These are phyloP conservation scores for Uria aalge DNA, from an alignment of 2,113 vertebrate species.

Conservation along the genomic window DNA sequence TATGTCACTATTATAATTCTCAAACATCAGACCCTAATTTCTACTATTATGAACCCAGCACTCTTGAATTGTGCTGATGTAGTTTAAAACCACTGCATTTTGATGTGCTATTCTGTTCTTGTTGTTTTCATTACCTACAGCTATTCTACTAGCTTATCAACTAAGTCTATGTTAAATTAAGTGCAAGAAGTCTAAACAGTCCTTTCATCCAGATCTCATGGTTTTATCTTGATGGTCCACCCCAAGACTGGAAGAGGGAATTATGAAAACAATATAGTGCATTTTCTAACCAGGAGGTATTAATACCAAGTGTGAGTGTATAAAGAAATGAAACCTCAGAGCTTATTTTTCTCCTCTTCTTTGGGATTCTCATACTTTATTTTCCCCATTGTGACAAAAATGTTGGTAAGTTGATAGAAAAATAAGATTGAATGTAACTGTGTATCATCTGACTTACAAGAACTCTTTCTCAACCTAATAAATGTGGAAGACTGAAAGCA, in stretches of 20 bases:
- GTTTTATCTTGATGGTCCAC: background rate
- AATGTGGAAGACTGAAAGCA: background rate
- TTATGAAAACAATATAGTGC: background rate
- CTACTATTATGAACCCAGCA: background rate
- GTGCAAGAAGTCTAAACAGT: background rate
- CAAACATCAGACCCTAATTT: background rate
- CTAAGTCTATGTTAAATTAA: background rate
- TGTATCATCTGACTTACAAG: background rate
- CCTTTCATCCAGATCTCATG: background rate
- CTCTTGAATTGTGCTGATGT: background rate
- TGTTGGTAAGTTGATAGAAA: background rate
- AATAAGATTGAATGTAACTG: background rate
- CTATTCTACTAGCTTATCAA: background rate
- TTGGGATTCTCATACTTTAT: background rate
- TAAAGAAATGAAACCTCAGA: slow-evolving; percentile 22
- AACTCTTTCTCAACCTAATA: background rate
- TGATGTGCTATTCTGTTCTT: background rate
- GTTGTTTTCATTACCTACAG: background rate
- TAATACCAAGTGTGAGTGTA: background rate
- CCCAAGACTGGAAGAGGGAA: background rate
- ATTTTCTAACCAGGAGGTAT: background rate
- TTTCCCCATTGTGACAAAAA: background rate
- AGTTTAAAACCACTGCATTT: slow-evolving; percentile 11
- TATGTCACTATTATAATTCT: background rate
- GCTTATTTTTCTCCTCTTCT: background rate